A percentile compares a stretch with the other conserved stretches of the same genome.
phyloP scores from a whole-genome alignment of 2,113 vertebrate genomes.

The Vulpes vulpes region DNA sequence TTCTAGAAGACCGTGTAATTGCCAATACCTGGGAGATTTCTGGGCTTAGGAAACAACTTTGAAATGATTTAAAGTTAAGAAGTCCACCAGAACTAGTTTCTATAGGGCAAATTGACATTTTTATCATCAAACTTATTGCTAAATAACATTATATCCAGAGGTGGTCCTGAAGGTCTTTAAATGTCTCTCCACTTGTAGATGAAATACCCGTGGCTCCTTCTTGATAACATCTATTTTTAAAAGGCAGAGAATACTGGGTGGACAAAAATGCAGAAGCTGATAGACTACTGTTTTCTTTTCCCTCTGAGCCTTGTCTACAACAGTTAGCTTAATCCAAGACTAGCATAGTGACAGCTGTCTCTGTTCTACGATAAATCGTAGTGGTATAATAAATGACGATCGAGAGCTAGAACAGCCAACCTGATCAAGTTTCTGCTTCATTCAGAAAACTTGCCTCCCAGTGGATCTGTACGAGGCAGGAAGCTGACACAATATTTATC shows the following conservation, averaged over 20 bases:
- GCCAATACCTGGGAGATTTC: background rate
- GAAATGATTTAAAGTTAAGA: background rate
- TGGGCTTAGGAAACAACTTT: background rate
- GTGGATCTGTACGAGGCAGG: background rate
- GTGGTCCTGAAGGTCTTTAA: background rate
- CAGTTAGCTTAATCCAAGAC: background rate
- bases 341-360: background rate
- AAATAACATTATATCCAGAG: background rate
- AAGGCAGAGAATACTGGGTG: background rate
- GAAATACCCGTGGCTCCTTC: rapidly evolving
- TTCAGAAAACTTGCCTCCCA: background rate
- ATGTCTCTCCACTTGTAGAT: background rate
- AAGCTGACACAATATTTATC: conserved; percentile 54
- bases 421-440: conserved; percentile 17
- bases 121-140: background rate
- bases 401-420: background rate
- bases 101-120: background rate
- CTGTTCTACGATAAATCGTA: background rate
- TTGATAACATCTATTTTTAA: background rate
- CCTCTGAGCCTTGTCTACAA: background rate
- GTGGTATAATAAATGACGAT: background rate
- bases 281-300: background rate
- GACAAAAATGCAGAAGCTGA: background rate
- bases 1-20: background rate
- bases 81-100: background rate